Conservation (phyloP, 2,113 vertebrate genomes). For the Dipodomys ordii region DNA sequence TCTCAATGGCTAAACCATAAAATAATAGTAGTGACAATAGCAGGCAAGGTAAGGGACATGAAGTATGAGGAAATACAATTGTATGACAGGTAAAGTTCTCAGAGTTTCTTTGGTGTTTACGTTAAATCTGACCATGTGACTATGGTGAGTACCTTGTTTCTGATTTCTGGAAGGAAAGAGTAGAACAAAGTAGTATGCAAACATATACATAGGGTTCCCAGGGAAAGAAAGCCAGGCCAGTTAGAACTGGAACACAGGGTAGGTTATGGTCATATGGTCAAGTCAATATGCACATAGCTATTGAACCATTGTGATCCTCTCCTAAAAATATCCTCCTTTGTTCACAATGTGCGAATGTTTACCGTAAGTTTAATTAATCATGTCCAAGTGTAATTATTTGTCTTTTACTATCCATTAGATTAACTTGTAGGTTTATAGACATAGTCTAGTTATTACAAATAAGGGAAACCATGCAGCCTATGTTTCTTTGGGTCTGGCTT, state of each 20-base stretch:
- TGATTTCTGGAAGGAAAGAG: not conserved
- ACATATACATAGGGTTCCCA: not conserved
- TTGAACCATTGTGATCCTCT: too few relatives aligned
- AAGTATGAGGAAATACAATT: not conserved
- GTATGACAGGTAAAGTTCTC: not conserved
- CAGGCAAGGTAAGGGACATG: not conserved
- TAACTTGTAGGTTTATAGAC: too few relatives aligned
- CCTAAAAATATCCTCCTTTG: too few relatives aligned
- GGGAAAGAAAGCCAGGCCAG: not conserved
- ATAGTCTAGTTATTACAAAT: too few relatives aligned
- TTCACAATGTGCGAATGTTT: too few relatives aligned
- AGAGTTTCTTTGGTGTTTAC: not conserved
- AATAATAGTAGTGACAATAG: not conserved
- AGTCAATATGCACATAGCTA: too few relatives aligned
- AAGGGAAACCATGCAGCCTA: too few relatives aligned
- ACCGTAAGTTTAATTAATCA: too few relatives aligned
- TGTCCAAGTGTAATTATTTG: too few relatives aligned
- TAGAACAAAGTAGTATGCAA: not conserved
- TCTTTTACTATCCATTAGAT: too few relatives aligned
- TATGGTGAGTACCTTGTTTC: not conserved
- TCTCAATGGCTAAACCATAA: not conserved
- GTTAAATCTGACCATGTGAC: not conserved
- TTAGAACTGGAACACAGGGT: not conserved
- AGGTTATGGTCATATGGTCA: not conserved
- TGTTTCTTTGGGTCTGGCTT: too few relatives aligned